Conservation (phyloP, 1,140 invertebrate genomes). For the Drosophila leontia region DNA sequence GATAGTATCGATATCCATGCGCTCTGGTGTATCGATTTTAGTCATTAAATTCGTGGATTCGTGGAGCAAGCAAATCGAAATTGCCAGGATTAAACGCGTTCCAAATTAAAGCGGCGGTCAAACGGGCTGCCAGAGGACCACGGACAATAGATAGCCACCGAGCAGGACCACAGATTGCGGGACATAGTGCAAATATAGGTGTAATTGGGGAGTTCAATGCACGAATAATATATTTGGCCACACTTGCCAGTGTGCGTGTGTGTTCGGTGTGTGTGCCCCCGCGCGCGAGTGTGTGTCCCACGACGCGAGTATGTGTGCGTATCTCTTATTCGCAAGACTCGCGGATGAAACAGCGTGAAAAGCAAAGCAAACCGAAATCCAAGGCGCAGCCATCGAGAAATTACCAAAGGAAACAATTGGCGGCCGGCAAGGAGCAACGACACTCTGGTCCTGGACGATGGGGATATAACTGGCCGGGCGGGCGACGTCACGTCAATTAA, state of each 20-base stretch:
- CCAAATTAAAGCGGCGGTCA: conserved; percentile 21
- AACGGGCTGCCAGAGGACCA: conserved; percentile 17
- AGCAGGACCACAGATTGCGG: neutral
- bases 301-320: conserved; percentile 38
- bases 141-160: conserved; percentile 1
- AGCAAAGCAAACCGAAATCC: conserved; percentile 18
- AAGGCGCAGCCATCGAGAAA: conserved; percentile 16
- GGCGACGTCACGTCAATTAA: conserved; percentile 13
- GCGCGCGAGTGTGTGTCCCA: conserved; percentile 13
- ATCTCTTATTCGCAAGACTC: conserved; percentile 49
- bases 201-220: conserved; percentile 80
- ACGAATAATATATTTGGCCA: conserved; percentile 82
- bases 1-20: neutral
- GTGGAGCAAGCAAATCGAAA: conserved; percentile 46
- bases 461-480: conserved; percentile 40
- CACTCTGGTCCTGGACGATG: conserved; percentile 10
- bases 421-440: conserved; percentile 12
- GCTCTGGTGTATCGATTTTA: conserved; percentile 1
- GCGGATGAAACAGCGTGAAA: conserved; percentile 47
- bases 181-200: conserved; percentile 32
- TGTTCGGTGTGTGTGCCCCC: conserved; percentile 24
- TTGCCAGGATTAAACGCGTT: conserved; percentile 50
- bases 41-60: conserved; percentile 38
- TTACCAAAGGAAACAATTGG: conserved; percentile 13
- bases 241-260: conserved; percentile 46